phyloP scores from a whole-genome alignment of 2,797 vertebrate species.

The Danio tinwini region DNA sequence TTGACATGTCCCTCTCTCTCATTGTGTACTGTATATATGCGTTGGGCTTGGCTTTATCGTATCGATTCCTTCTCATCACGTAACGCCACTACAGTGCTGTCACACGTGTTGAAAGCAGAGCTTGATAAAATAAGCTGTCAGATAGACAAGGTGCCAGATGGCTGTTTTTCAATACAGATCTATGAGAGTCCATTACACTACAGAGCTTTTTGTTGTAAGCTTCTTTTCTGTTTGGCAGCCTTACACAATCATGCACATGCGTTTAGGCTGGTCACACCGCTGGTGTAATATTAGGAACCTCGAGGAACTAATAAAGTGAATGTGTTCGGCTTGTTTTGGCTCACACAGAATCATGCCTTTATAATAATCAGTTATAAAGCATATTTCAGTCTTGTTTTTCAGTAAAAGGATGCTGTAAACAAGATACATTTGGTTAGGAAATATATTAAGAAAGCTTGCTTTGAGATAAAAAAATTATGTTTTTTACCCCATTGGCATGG shows the following conservation, averaged over 20 bases:
- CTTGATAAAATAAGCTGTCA: conserved; percentile 38
- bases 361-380: background rate
- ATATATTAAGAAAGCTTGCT: background rate
- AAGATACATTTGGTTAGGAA: background rate
- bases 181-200: conserved; percentile 14
- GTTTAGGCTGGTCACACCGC: background rate
- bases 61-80: conserved; percentile 21
- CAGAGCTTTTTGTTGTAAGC: conserved; percentile 15
- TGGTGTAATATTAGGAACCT: conserved; percentile 3
- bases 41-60: background rate
- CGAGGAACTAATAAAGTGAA: background rate
- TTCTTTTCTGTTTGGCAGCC: conserved; percentile 16
- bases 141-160: conserved; percentile 36
- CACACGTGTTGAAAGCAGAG: conserved; percentile 29
- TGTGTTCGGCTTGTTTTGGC: background rate
- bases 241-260: conserved; percentile 18
- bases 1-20: conserved; percentile 11
- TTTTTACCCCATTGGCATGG: background rate
- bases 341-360: background rate
- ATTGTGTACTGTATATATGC: background rate
- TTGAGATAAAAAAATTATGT: too few species aligned
- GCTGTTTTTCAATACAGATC: conserved; percentile 14
- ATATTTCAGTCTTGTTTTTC: background rate
- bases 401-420: background rate
- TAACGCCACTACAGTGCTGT: conserved; percentile 22